phyloP scores from a whole-genome alignment of 2,113 vertebrate genomes.

The Maylandia zebra region DNA sequence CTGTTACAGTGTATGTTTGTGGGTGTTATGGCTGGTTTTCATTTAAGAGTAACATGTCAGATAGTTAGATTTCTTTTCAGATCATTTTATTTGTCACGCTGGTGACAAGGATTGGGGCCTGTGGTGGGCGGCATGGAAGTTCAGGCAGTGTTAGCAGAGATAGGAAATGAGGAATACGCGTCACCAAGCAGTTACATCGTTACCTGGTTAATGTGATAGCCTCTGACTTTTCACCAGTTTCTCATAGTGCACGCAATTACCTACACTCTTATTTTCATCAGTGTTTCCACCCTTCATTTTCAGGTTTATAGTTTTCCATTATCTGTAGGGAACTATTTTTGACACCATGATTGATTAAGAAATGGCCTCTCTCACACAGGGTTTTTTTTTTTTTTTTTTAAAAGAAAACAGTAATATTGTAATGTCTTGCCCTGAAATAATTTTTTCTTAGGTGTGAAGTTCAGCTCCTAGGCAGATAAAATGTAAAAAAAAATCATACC shows the following conservation, averaged over 20 bases:
- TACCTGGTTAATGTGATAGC: slow-evolving; percentile 11
- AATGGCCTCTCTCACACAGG: not conserved
- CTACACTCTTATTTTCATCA: not conserved
- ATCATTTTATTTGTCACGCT: not conserved
- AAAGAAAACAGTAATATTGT: not conserved
- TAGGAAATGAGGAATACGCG: not conserved
- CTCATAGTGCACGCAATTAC: not conserved
- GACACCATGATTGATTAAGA: not conserved
- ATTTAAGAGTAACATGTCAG: not conserved
- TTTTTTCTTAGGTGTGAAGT: not conserved
- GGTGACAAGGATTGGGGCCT: not conserved
- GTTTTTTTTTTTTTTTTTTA: fast-evolving
- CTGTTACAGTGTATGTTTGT: slow-evolving; percentile 28
- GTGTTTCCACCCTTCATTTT: not conserved
- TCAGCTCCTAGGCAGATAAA: not conserved
- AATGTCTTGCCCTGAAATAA: not conserved
- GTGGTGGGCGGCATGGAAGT: not conserved
- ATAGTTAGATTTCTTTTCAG: not conserved
- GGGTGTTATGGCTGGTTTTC: not conserved
- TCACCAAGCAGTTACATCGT: not conserved
- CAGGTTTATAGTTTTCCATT: not conserved
- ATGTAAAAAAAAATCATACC: not conserved
- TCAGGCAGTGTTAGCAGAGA: slow-evolving; percentile 12
- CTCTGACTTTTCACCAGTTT: not conserved
- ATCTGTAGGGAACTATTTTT: not conserved